Evolutionary conservation across 2,797 vertebrate species (phyloP), one percentile per base, ranked within the genome.

Genomic region (Cossypha niveicapilla): DNA sequence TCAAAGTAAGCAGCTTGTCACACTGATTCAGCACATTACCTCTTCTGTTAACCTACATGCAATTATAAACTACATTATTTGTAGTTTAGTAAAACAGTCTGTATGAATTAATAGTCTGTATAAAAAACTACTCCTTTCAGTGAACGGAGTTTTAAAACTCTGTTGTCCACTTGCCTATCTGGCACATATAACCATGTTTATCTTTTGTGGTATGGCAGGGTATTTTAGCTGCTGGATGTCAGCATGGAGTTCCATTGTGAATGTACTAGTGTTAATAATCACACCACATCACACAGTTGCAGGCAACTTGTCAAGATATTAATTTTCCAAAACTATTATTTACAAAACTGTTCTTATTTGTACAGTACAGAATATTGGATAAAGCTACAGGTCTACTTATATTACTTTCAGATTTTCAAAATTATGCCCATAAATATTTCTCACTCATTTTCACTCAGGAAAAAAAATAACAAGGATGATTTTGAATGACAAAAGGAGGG

Each of bases 241-340:
- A 78, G 28, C 25, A 61, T 9, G 6, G 5, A 66, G 6, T 21
- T 78, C 53, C 60, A 11, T 21, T 32, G 23, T 47, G 45, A 84
- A 48, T 39, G 54, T 30, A 41, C 8, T n/a, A 24, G 9, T 25
- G 30, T 57, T 34, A 77, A 68, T 44, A 72, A 75, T 45, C 35
- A 62, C 18, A 39, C 0, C 0, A 0, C 13, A 68, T 25, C 27
- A 60, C 18, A 79, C 11, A 30, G 11, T 12, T 73, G 24, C 39
- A 81, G 1, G 1, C 13, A 66, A 47, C 14, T 51, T 76, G n/a
- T 35, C 37, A 24, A 71, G 25, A 32, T 41, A 56, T 1, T 77
- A 0, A 2, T 32, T 57, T 89, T 79, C 19, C 53, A 63, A 70
- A 74, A 34, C 15, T 7, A 21, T n/a, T 73, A 44, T n/a, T 73